Evolutionary conservation across 1,140 invertebrate species (phyloP).

Genomic region (Triops cancriformis): DNA sequence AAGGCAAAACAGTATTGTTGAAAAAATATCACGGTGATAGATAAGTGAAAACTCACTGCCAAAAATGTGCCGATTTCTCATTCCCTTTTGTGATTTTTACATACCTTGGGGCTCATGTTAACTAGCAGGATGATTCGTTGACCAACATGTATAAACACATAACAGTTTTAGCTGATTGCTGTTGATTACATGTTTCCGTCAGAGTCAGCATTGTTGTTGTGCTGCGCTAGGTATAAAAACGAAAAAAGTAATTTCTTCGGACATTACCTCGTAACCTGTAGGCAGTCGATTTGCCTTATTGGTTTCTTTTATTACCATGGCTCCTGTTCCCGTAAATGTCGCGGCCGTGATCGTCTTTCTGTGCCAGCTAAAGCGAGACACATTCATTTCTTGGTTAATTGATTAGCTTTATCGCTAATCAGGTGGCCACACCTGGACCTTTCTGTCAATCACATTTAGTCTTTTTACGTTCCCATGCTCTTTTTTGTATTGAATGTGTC

Average conservation of each 20-base stretch:
- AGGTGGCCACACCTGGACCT: not conserved
- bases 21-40: too few species aligned
- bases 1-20: too few species aligned
- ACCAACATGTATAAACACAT: too few species aligned
- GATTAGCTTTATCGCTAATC: slow-evolving; percentile 9
- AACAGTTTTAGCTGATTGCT: not conserved
- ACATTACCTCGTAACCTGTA: not conserved
- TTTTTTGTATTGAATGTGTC: not conserved
- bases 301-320: not conserved
- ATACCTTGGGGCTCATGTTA: too few species aligned
- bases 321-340: not conserved
- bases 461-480: not conserved
- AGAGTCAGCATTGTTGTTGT: not conserved
- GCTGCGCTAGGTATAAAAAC: not conserved
- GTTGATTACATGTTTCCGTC: not conserved
- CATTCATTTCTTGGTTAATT: not conserved
- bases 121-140: too few species aligned
- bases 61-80: too few species aligned
- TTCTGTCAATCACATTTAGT: not conserved
- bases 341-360: not conserved
- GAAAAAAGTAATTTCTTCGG: not conserved
- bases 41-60: too few species aligned
- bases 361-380: not conserved
- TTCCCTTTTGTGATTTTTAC: too few species aligned
- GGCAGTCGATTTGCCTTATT: not conserved